Percentiles rank a stretch among this genome's conserved stretches.
Evolutionary conservation across 2,797 vertebrate genomes (phyloP).

Genomic region (Rhodeus uyekii): DNA sequence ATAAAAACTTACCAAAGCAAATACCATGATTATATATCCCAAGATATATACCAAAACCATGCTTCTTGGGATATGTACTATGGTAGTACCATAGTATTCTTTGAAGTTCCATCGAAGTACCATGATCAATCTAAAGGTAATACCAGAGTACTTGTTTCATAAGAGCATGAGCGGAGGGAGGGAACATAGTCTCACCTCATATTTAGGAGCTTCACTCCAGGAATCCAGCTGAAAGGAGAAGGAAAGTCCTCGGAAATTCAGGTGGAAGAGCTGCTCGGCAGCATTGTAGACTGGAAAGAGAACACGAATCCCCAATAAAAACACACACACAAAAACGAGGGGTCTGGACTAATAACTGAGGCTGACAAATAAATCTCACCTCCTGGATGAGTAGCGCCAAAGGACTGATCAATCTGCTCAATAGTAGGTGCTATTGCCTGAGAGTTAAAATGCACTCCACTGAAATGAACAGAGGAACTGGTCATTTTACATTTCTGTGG

Average conservation of each 20-base stretch:
- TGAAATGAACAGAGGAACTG: conserved; percentile 73
- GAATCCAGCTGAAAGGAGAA: conserved; percentile 99
- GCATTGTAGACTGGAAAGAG: conserved; percentile 90
- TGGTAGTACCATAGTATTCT: not conserved
- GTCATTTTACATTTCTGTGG: not conserved
- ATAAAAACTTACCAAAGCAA: not conserved
- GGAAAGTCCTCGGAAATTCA: conserved; percentile 97
- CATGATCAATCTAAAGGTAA: not conserved
- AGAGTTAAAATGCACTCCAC: conserved; percentile 99
- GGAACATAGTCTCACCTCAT: conserved; percentile 83
- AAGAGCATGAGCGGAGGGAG: not conserved
- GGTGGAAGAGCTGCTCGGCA: conserved; percentile 97
- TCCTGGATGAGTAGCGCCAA: conserved; percentile 98
- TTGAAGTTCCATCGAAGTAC: not conserved
- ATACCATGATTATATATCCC: not conserved
- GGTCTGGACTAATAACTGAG: not conserved
- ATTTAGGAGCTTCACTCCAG: conserved; percentile 97
- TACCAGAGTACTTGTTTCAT: not conserved
- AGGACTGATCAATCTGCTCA: conserved; percentile 99
- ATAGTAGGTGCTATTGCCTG: conserved; percentile 97
- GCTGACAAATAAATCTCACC: conserved; percentile 73
- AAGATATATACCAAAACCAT: not conserved
- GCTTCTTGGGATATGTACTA: not conserved
- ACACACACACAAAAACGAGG: not conserved
- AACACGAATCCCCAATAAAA: not conserved